A percentile compares a stretch with the other conserved stretches of the same genome.
Evolutionary conservation across 2,888 invertebrate species (phyloP).

Genomic region (Pocota personata): DNA sequence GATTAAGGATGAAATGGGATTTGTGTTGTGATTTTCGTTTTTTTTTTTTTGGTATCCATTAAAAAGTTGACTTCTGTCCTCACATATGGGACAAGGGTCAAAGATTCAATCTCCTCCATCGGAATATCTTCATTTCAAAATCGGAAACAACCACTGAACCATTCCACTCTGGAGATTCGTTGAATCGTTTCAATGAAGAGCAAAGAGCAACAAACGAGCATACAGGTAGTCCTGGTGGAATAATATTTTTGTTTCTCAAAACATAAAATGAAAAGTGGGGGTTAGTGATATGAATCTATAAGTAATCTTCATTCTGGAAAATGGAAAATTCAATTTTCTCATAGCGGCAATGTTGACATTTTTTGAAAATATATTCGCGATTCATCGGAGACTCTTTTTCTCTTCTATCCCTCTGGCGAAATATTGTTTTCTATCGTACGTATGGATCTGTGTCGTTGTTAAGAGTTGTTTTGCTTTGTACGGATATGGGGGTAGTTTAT

Average conservation of each 20-base stretch:
- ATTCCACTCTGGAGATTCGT: constrained; percentile 15
- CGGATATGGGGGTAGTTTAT: constrained; percentile 18
- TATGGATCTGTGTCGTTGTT: background rate
- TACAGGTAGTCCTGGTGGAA: constrained; percentile 22
- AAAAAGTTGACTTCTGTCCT: constrained; percentile 20
- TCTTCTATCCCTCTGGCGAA: constrained; percentile 8
- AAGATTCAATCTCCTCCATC: constrained; percentile 7
- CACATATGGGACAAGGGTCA: constrained; percentile 25
- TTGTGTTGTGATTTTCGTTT: background rate
- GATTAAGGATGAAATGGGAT: constrained; percentile 1
- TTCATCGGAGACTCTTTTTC: background rate
- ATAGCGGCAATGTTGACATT: constrained; percentile 28
- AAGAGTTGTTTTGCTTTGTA: constrained; percentile 14
- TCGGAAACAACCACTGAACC: constrained; percentile 27
- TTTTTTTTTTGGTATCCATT: background rate
- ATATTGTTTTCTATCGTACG: background rate
- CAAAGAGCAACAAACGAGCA: constrained; percentile 31
- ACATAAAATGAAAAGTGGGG: background rate
- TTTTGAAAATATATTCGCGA: constrained; percentile 28
- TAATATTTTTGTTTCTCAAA: constrained; percentile 36
- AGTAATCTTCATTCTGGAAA: constrained; percentile 42
- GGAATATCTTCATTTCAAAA: constrained; percentile 18
- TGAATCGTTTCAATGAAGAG: constrained; percentile 5
- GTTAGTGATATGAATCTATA: constrained; percentile 17
- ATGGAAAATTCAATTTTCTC: constrained; percentile 43